Percentiles rank a stretch among this genome's conserved stretches.
phyloP scores from a whole-genome alignment of 2,888 invertebrate species.

The Acanthopleura granulata region DNA sequence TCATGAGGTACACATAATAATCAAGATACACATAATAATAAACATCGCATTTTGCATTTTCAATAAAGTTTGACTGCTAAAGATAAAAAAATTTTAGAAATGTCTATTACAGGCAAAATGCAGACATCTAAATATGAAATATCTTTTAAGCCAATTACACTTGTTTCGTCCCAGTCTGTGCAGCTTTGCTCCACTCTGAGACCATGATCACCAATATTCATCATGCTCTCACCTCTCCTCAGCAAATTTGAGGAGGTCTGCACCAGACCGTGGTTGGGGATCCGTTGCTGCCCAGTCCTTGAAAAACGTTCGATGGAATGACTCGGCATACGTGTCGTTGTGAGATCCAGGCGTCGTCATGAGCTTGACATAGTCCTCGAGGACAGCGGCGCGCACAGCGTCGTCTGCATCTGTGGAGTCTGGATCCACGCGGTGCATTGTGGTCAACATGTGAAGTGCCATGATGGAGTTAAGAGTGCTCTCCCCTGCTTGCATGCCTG shows the following conservation, averaged over 20 bases:
- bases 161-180: too few species aligned
- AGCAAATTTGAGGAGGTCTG: constrained; percentile 46
- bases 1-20: too few species aligned
- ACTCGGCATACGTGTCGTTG: constrained; percentile 62
- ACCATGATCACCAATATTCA: neutral
- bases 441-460: constrained; percentile 48
- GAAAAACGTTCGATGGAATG: constrained; percentile 59
- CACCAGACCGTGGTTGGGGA: constrained; percentile 33
- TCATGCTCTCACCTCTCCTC: constrained; percentile 46
- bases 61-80: too few species aligned
- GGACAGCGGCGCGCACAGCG: constrained; percentile 45
- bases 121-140: too few species aligned
- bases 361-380: constrained; percentile 59
- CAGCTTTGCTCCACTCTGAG: too few species aligned
- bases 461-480: constrained; percentile 58
- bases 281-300: constrained; percentile 48
- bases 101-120: too few species aligned
- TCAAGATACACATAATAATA: too few species aligned
- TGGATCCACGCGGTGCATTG: constrained; percentile 51
- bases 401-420: constrained; percentile 33
- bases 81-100: too few species aligned
- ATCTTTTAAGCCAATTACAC: too few species aligned
- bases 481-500: constrained; percentile 63
- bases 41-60: too few species aligned
- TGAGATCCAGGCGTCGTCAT: constrained; percentile 61